These are phyloP conservation scores for Anarrhichthys ocellatus DNA, from an alignment of 2,113 vertebrate genomes.

Conservation along the genomic window DNA sequence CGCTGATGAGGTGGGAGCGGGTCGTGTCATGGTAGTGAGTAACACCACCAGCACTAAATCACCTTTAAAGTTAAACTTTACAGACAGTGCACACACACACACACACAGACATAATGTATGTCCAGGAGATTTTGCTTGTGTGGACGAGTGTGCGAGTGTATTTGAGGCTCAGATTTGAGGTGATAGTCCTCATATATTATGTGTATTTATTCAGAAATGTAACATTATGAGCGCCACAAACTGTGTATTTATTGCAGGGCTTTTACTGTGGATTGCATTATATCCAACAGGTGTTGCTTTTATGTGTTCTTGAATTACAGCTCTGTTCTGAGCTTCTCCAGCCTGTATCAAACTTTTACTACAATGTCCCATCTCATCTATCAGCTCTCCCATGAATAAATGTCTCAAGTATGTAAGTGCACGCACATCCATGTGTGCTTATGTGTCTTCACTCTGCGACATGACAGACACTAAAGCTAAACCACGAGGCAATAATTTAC, in stretches of 20 bases:
- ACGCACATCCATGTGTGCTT: slow-evolving; percentile 8
- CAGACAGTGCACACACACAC: slow-evolving; percentile 44
- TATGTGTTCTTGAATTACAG: slow-evolving; percentile 12
- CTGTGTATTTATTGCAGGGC: slow-evolving; percentile 17
- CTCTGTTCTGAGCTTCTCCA: slow-evolving; percentile 23
- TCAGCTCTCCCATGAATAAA: slow-evolving; percentile 46
- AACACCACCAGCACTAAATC: slow-evolving; percentile 77
- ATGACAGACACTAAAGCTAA: slow-evolving; percentile 77
- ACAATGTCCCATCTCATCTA: slow-evolving; percentile 43
- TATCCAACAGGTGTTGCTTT: slow-evolving; percentile 40
- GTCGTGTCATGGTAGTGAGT: slow-evolving; percentile 58
- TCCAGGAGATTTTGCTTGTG: slow-evolving; percentile 51
- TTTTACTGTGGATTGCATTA: slow-evolving; percentile 21
- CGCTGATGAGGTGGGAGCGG: slow-evolving; percentile 68
- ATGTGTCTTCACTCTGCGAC: slow-evolving; percentile 40
- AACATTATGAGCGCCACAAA: background rate
- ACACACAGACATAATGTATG: slow-evolving; percentile 21
- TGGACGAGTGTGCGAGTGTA: slow-evolving; percentile 30
- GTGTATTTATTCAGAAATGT: slow-evolving; percentile 14
- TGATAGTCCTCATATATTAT: background rate
- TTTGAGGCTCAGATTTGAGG: background rate
- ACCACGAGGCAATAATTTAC: slow-evolving; percentile 84
- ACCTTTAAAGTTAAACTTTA: slow-evolving; percentile 69
- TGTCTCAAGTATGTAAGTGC: slow-evolving; percentile 42
- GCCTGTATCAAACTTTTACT: slow-evolving; percentile 35